phyloP scores from a whole-genome alignment of 1,140 invertebrate genomes.

The Aphelenchoides fujianensis region DNA sequence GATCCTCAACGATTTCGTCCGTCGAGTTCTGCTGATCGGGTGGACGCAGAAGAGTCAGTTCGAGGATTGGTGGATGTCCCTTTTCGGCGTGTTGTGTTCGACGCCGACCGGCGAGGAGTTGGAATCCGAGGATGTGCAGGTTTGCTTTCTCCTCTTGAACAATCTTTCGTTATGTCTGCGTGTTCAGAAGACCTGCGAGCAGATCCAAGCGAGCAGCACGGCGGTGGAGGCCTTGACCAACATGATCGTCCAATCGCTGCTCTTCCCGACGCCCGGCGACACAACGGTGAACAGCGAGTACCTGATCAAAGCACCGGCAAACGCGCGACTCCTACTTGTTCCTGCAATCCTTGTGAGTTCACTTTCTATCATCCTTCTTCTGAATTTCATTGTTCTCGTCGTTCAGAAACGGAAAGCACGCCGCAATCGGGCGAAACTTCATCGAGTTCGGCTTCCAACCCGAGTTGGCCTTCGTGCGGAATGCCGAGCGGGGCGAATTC shows the following conservation, averaged over 20 bases:
- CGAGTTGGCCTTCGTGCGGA: not conserved
- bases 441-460: slow-evolving; percentile 12
- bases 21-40: slow-evolving; percentile 39
- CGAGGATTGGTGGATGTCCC: slow-evolving; percentile 50
- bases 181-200: slow-evolving; percentile 28
- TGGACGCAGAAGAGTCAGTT: slow-evolving; percentile 38
- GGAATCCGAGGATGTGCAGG: slow-evolving; percentile 31
- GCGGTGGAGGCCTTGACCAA: slow-evolving; percentile 38
- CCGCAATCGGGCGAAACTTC: slow-evolving; percentile 4
- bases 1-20: slow-evolving; percentile 38
- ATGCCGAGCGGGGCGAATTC: not conserved
- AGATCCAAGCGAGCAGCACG: slow-evolving; percentile 33
- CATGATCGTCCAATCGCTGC: slow-evolving; percentile 35
- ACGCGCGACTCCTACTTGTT: slow-evolving; percentile 36
- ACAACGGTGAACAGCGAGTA: slow-evolving; percentile 36
- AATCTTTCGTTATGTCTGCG: not conserved
- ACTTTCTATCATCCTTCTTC: not conserved
- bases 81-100: slow-evolving; percentile 47
- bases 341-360: slow-evolving; percentile 33
- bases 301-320: slow-evolving; percentile 40
- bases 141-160: not conserved
- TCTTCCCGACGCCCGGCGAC: slow-evolving; percentile 39
- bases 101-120: slow-evolving; percentile 36
- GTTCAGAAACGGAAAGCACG: slow-evolving; percentile 20
- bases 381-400: not conserved